Conservation (phyloP, 2,113 vertebrate species). For the Lepidothrix coronata region DNA sequence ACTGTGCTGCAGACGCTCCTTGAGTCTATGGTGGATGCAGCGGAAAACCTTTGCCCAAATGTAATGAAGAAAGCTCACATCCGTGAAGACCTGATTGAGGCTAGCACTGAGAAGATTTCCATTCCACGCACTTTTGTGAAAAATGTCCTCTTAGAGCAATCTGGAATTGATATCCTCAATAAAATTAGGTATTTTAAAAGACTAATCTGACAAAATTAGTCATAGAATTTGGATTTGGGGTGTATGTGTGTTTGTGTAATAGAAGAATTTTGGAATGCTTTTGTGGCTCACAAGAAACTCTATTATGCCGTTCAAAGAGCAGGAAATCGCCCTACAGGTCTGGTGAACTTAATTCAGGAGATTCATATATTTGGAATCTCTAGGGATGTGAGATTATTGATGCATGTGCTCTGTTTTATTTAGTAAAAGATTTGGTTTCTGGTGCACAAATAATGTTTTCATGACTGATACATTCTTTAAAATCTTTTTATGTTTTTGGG, state of each 20-base stretch:
- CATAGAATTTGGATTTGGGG: background rate
- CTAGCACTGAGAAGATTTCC: slow-evolving; percentile 89
- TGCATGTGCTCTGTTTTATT: background rate
- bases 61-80: slow-evolving; percentile 89
- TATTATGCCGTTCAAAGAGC: background rate
- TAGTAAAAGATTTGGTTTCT: background rate
- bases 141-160: slow-evolving; percentile 93
- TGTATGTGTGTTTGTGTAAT: background rate
- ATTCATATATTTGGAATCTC: background rate
- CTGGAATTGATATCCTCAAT: slow-evolving; percentile 95
- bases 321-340: background rate
- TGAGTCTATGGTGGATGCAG: slow-evolving; percentile 92
- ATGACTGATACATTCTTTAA: background rate
- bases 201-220: background rate
- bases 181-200: slow-evolving; percentile 87
- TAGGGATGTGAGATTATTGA: background rate
- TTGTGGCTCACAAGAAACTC: background rate
- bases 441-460: background rate
- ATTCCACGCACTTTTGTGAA: slow-evolving; percentile 92
- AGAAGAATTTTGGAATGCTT: background rate
- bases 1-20: slow-evolving; percentile 78
- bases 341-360: background rate
- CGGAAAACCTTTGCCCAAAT: slow-evolving; percentile 89
- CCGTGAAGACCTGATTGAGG: slow-evolving; percentile 87
- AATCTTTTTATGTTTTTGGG: background rate